Percentiles rank a stretch among this genome's conserved stretches.
Conservation (phyloP, 1,140 invertebrate species). For the Epicauta chinensis region DNA sequence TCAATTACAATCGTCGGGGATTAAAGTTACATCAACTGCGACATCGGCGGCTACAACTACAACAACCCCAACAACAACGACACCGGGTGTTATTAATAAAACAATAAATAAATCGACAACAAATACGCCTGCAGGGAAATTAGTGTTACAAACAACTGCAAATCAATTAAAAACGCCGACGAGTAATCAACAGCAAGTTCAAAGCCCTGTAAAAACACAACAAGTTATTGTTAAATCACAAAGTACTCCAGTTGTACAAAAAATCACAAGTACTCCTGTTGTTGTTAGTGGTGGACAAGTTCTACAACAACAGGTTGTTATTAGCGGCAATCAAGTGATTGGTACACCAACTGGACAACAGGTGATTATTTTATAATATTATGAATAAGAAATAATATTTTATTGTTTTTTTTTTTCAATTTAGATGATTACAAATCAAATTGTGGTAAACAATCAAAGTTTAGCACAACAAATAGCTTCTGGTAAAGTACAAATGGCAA, state of each 20-base stretch:
- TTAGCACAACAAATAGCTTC: slow-evolving; percentile 69
- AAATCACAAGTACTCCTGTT: slow-evolving; percentile 24
- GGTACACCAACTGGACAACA: slow-evolving; percentile 31
- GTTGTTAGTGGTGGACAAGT: slow-evolving; percentile 31
- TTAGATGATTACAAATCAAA: slow-evolving; percentile 57
- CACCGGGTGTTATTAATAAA: slow-evolving; percentile 26
- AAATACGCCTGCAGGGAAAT: slow-evolving; percentile 33
- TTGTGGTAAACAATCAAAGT: slow-evolving; percentile 67
- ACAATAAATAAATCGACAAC: slow-evolving; percentile 35
- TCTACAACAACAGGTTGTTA: slow-evolving; percentile 36
- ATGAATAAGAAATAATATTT: neutral
- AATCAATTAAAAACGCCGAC: slow-evolving; percentile 24
- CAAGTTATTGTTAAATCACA: slow-evolving; percentile 28
- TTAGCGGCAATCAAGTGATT: slow-evolving; percentile 37
- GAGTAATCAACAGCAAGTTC: slow-evolving; percentile 10
- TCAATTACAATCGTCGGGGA: slow-evolving; percentile 35
- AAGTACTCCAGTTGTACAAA: slow-evolving; percentile 28
- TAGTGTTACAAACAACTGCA: slow-evolving; percentile 25
- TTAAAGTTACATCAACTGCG: slow-evolving; percentile 18
- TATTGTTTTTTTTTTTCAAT: slow-evolving; percentile 19
- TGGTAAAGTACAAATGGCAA: slow-evolving; percentile 75
- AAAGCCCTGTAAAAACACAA: slow-evolving; percentile 17
- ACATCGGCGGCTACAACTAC: slow-evolving; percentile 14
- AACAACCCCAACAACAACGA: slow-evolving; percentile 32
- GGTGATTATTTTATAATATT: slow-evolving; percentile 16